phyloP scores from a whole-genome alignment of 35 echinoderm and acorn worm species.

The Ophioderma brevispina region DNA sequence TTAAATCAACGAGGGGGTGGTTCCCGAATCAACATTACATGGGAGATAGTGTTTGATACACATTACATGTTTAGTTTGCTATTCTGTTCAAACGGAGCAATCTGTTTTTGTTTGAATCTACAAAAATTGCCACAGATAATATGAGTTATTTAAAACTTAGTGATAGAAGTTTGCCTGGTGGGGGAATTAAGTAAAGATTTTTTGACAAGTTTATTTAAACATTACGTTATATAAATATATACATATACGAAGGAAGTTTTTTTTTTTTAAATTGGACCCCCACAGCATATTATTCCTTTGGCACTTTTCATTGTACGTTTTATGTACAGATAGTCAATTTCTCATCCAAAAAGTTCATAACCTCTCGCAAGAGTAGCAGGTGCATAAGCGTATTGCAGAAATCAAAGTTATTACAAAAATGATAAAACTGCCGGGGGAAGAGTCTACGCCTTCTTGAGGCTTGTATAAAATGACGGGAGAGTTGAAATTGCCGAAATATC shows the following conservation, averaged over 20 bases:
- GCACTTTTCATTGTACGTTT: background rate
- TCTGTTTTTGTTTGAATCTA: too few species aligned
- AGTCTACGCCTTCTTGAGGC: background rate
- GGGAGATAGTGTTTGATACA: too few species aligned
- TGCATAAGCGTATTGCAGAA: background rate
- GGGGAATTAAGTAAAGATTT: background rate
- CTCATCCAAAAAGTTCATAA: background rate
- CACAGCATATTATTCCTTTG: background rate
- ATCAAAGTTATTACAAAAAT: constrained; percentile 3
- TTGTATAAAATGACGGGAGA: background rate
- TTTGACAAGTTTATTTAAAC: background rate
- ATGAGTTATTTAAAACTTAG: background rate
- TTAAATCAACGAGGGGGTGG: too few species aligned
- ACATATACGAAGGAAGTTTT: background rate
- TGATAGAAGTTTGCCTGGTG: background rate
- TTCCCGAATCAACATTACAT: too few species aligned
- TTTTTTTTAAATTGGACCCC: background rate
- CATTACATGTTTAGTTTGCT: too few species aligned
- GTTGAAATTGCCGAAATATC: background rate
- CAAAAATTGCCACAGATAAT: too few species aligned
- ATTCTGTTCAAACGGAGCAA: too few species aligned
- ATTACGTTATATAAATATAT: constrained; percentile 12
- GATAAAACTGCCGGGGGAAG: background rate
- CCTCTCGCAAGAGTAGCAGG: background rate
- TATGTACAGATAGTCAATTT: constrained; percentile 11